Base-by-base conservation (phyloP, 1,140 invertebrate species). In the Drosophila varians region DNA sequence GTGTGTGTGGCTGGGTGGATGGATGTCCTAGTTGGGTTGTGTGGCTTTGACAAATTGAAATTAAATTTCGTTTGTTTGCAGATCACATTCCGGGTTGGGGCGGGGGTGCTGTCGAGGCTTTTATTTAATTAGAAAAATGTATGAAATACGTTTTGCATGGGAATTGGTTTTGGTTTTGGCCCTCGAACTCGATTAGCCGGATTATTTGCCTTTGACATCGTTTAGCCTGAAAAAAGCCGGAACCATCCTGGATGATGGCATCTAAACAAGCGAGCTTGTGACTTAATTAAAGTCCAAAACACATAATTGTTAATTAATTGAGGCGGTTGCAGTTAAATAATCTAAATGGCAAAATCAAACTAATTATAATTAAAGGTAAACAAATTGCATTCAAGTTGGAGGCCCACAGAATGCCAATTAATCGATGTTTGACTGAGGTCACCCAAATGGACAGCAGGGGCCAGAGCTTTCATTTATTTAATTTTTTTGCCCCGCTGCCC, bases 281-380 rank as follows among this genome's bases (percentile, higher is more conserved):
- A 65, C 62, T 65, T 65, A 65, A 66, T 66, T 66, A 66, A 43
- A 26, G 34, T 14, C 34, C 60, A 52, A 74, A 8, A 48, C 45
- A 26, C 84, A 78, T 51, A 26, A 46, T 46, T 51, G 52, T 71
- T 83, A 83, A 79, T 79, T 66, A 68, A 74, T 46, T 65, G 60
- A 57, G 54, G 62, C 61, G 25, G 52, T 26, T 48, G 34, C 55
- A 74, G 58, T 43, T 55, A 47, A 79, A 76, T 65, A 38, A 48
- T 40, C 58, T 21, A 80, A 65, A 64, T 76, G 53, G 61, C 73
- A 46, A 73, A 86, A 76, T 53, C 57, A 56, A 43, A 79, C 72
- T 80, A 86, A 84, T 86, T 84, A 84, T 72, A 83, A 75, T 83
- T 83, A 78, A 56, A 60, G 79, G 43, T 42, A 69, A 38, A 86